Conservation (phyloP, 2,797 vertebrate species). For the Protosalanx chinensis region DNA sequence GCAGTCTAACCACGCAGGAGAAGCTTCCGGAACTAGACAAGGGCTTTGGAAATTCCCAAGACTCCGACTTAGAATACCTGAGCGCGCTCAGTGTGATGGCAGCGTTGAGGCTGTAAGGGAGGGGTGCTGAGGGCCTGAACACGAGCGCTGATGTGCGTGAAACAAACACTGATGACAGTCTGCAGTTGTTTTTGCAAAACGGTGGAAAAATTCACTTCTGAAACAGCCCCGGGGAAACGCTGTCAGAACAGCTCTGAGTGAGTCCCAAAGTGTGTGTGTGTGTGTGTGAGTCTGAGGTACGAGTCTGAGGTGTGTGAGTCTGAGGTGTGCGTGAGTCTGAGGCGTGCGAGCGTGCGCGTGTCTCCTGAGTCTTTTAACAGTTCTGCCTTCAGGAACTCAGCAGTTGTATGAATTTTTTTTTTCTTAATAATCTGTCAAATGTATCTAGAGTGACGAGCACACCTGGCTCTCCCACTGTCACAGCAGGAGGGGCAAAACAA, state of each 20-base stretch:
- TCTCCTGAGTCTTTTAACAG: slow-evolving; percentile 10
- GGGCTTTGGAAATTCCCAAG: too few relatives aligned
- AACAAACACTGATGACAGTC: background rate
- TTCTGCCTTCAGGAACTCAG: slow-evolving; percentile 10
- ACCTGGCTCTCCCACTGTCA: too few relatives aligned
- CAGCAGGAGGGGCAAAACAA: too few relatives aligned
- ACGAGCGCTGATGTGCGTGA: background rate
- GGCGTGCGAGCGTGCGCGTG: slow-evolving; percentile 12
- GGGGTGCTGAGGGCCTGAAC: background rate
- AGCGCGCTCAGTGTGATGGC: too few relatives aligned
- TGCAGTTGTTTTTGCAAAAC: slow-evolving; percentile 15
- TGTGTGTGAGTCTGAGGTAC: background rate
- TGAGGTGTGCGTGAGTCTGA: background rate
- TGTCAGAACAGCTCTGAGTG: background rate
- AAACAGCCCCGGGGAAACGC: background rate
- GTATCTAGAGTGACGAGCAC: too few relatives aligned
- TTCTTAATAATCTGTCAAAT: background rate
- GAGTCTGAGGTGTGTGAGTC: background rate
- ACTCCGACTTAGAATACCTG: too few relatives aligned
- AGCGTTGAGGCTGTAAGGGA: background rate
- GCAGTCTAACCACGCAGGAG: background rate
- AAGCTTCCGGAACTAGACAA: background rate
- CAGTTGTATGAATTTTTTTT: slow-evolving; percentile 10
- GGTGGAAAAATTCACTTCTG: background rate
- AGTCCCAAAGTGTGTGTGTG: background rate